Evolutionary conservation across 2,113 vertebrate genomes (phyloP).

Genomic region (Arothron firmamentum): DNA sequence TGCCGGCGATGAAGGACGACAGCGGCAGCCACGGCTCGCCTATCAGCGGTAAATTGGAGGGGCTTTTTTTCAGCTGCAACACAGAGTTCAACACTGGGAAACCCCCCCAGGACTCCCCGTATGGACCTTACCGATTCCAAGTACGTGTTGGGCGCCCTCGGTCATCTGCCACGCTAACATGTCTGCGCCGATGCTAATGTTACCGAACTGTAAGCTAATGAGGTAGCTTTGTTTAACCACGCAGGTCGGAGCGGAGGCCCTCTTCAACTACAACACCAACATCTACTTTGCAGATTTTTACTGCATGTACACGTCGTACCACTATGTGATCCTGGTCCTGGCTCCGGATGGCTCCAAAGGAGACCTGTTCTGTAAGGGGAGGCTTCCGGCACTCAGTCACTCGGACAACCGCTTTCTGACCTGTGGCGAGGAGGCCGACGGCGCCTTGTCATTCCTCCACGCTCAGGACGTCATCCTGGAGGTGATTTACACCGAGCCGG

Average conservation of each 20-base stretch:
- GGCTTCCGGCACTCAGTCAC: conserved; percentile 91
- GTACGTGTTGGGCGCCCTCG: conserved; percentile 65
- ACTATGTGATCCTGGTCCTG: conserved; percentile 95
- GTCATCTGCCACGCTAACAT: no score
- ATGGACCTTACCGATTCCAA: conserved; percentile 92
- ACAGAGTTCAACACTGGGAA: conserved; percentile 98
- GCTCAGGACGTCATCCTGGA: conserved; percentile 98
- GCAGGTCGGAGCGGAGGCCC: conserved; percentile 60
- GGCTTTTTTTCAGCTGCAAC: conserved; percentile 97
- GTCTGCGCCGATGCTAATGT: no score
- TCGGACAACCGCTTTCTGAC: conserved; percentile 94
- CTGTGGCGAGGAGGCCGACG: conserved; percentile 77
- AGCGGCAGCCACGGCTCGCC: conserved; percentile 98
- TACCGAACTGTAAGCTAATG: no score
- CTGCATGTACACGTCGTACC: conserved; percentile 99
- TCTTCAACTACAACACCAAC: conserved; percentile 92
- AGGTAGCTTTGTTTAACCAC: no score
- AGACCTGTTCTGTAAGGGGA: conserved; percentile 94
- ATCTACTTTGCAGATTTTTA: conserved; percentile 99
- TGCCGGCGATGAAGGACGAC: conserved; percentile 94
- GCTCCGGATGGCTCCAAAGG: conserved; percentile 89
- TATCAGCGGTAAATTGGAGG: conserved; percentile 96
- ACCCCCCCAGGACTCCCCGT: conserved; percentile 95
- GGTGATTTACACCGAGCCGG: conserved; percentile 97
- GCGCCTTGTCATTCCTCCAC: conserved; percentile 86